Evolutionary conservation across 2,113 vertebrate species (phyloP).

Genomic region (Tonatia bakeri): DNA sequence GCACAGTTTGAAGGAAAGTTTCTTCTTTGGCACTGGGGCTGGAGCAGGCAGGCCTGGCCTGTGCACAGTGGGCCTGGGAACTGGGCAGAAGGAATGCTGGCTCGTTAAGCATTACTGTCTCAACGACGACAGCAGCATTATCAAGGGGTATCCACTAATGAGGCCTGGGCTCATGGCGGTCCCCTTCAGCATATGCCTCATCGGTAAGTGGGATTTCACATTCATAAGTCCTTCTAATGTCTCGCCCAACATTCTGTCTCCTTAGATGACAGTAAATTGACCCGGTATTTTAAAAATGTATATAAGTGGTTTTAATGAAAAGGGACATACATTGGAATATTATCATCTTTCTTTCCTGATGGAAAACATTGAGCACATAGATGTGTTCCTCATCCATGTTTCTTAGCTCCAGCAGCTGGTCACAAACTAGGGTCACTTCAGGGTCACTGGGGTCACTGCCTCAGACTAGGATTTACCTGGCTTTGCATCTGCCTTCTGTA

Average conservation of each 20-base stretch:
- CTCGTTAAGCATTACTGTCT: not conserved
- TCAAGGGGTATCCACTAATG: not conserved
- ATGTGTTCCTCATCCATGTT: not conserved
- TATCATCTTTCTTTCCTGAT: not conserved
- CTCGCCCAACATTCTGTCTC: not conserved
- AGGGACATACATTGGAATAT: not conserved
- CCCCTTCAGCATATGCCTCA: not conserved
- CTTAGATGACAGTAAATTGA: not conserved
- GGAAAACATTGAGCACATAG: not conserved
- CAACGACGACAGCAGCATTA: not conserved
- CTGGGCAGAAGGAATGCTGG: not conserved
- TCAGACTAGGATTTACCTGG: not conserved
- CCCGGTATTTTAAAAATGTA: not conserved
- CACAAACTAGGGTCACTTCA: not conserved
- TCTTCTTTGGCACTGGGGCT: not conserved
- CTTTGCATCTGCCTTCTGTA: not conserved
- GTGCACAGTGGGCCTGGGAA: not conserved
- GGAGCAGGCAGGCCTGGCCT: not conserved
- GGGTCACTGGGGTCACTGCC: not conserved
- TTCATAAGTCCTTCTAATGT: not conserved
- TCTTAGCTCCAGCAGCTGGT: not conserved
- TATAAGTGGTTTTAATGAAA: not conserved
- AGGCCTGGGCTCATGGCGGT: not conserved
- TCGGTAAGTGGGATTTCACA: not conserved
- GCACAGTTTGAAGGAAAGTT: not conserved